A percentile compares a stretch with the other conserved stretches of the same genome.
These are phyloP conservation scores for Ceramica pisi DNA, from an alignment of 2,888 invertebrate genomes.

Conservation along the genomic window DNA sequence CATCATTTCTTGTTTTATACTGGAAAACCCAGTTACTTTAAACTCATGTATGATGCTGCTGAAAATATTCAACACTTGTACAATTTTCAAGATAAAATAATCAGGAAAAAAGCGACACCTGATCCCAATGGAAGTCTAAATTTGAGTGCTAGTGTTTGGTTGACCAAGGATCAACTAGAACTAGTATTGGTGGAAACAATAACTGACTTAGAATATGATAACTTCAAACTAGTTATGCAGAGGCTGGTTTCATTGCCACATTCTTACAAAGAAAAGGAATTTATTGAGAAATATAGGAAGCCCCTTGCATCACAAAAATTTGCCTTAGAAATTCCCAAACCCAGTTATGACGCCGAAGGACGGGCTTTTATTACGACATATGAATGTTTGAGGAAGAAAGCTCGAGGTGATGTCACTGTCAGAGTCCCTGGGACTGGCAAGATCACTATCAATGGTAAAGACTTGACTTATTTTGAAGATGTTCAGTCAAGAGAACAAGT, in stretches of 20 bases:
- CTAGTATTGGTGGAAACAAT: conserved; percentile 92
- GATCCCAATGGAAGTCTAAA: conserved; percentile 91
- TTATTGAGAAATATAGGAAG: conserved; percentile 93
- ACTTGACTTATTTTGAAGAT: conserved; percentile 94
- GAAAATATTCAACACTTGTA: conserved; percentile 93
- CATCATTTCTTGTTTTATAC: conserved; percentile 98
- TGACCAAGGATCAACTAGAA: conserved; percentile 93
- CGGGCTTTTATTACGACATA: conserved; percentile 93
- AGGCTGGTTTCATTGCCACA: conserved; percentile 93
- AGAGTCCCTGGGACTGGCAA: conserved; percentile 95
- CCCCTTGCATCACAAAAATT: conserved; percentile 90
- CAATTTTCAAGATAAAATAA: conserved; percentile 93
- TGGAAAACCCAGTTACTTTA: conserved; percentile 95
- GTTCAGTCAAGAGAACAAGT: conserved; percentile 95
- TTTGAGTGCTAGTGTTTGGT: conserved; percentile 88
- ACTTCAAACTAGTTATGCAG: conserved; percentile 93
- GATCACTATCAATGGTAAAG: conserved; percentile 95
- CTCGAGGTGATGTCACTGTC: conserved; percentile 95
- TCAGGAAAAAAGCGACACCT: conserved; percentile 91
- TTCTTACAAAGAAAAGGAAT: conserved; percentile 93
- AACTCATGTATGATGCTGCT: conserved; percentile 94
- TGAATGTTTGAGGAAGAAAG: conserved; percentile 93
- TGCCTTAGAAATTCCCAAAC: conserved; percentile 92
- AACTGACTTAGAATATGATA: conserved; percentile 93
- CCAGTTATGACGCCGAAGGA: conserved; percentile 93